These are phyloP conservation scores for Calyptommatus sinebrachiatus DNA, from an alignment of 2,113 vertebrate species.

Conservation along the genomic window DNA sequence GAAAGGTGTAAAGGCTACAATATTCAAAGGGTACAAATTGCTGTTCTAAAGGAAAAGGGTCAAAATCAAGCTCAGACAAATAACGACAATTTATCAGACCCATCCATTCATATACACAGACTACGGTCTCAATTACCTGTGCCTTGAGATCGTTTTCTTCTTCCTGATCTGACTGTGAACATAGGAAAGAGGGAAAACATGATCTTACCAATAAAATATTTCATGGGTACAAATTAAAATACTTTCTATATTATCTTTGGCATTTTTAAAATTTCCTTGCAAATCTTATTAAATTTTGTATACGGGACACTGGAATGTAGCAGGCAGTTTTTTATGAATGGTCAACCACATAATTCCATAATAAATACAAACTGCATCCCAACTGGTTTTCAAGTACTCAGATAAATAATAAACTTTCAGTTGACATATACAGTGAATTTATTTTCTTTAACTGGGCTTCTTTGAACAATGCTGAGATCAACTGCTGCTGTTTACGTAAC, in stretches of 20 bases:
- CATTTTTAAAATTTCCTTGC: not conserved
- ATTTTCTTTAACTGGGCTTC: not conserved
- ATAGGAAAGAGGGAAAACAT: conserved; percentile 62
- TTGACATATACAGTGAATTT: no score
- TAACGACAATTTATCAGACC: not conserved
- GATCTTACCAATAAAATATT: not conserved
- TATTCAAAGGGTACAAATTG: conserved; percentile 63
- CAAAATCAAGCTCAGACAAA: conserved; percentile 60
- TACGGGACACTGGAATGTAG: not conserved
- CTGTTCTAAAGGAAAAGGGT: conserved; percentile 55
- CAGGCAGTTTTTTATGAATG: not conserved
- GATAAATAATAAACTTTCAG: not conserved
- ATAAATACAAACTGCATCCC: not conserved
- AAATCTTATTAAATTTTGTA: not conserved
- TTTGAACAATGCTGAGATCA: not conserved
- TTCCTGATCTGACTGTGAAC: conserved; percentile 92
- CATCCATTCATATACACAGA: conserved; percentile 2
- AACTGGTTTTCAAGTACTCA: not conserved
- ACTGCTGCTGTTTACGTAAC: not conserved
- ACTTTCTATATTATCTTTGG: not conserved
- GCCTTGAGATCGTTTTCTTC: conserved; percentile 83
- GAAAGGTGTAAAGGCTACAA: conserved; percentile 74
- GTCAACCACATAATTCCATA: not conserved
- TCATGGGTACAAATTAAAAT: not conserved
- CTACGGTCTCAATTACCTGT: conserved; percentile 73